These are phyloP conservation scores for Villa cingulata DNA, from an alignment of 2,888 invertebrate species.

Conservation along the genomic window DNA sequence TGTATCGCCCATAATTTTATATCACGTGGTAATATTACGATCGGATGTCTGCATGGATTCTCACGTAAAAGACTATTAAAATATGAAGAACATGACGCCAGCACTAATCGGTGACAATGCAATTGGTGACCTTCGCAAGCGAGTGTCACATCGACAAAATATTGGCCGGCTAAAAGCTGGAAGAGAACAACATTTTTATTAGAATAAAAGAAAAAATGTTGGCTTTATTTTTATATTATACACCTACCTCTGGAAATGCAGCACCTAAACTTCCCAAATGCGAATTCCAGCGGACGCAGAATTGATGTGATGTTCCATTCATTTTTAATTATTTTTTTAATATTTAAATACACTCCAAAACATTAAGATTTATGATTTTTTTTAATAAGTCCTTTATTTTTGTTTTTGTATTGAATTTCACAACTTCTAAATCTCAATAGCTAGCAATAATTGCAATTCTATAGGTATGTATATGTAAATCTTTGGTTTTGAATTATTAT, in stretches of 20 bases:
- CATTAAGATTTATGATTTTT: no score
- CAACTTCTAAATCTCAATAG: no score
- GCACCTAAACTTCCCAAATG: slow-evolving; percentile 36
- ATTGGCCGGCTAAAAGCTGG: slow-evolving; percentile 32
- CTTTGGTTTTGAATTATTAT: no score
- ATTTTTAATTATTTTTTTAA: slow-evolving; percentile 5
- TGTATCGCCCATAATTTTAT: slow-evolving; percentile 76
- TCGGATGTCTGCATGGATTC: slow-evolving; percentile 76
- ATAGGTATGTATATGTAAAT: no score
- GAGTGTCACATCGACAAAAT: slow-evolving; percentile 74
- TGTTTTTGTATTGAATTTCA: no score
- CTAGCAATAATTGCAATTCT: no score
- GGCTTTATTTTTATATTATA: not conserved
- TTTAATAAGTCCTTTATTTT: no score
- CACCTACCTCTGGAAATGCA: slow-evolving; percentile 30
- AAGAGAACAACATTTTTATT: no score
- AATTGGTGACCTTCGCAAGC: slow-evolving; percentile 72
- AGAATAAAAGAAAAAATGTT: not conserved
- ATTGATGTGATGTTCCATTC: slow-evolving; percentile 26
- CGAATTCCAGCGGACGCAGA: slow-evolving; percentile 37
- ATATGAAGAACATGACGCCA: slow-evolving; percentile 75
- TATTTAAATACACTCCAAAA: no score
- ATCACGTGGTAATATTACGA: slow-evolving; percentile 66
- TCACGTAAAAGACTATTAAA: slow-evolving; percentile 65
- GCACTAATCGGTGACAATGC: slow-evolving; percentile 74